Percentiles rank a stretch among this genome's conserved stretches.
These are phyloP conservation scores for Barypeithes pellucidus DNA, from an alignment of 2,888 invertebrate species.

Conservation along the genomic window DNA sequence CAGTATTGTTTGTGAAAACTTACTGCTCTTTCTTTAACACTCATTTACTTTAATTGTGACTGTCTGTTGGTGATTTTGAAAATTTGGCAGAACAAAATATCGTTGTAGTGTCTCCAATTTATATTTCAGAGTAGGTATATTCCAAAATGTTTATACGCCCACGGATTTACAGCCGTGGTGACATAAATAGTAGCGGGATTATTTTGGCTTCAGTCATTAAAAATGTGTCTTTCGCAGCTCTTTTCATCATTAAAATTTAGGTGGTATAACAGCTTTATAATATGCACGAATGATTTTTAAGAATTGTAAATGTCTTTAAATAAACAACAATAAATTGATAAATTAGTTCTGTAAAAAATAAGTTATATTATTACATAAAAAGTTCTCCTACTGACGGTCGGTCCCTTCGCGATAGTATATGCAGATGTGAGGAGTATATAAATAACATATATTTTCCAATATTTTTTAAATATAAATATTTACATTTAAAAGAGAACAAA, in stretches of 20 bases:
- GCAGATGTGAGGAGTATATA: no score
- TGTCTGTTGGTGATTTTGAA: slow-evolving; percentile 20
- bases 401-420: no score
- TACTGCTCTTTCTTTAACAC: slow-evolving; percentile 26
- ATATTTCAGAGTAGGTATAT: slow-evolving; percentile 32
- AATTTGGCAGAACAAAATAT: slow-evolving; percentile 31
- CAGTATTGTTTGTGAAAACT: slow-evolving; percentile 26
- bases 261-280: slow-evolving; percentile 15
- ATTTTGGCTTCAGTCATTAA: slow-evolving; percentile 5
- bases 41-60: slow-evolving; percentile 36
- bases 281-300: slow-evolving; percentile 6
- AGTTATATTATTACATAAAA: no score
- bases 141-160: slow-evolving; percentile 26
- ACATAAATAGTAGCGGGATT: slow-evolving; percentile 26
- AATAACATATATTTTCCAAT: no score
- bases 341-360: no score
- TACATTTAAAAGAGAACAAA: no score
- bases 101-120: slow-evolving; percentile 28
- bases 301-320: slow-evolving; percentile 15
- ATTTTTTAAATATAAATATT: no score
- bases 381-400: no score
- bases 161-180: slow-evolving; percentile 24
- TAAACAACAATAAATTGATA: slow-evolving; percentile 13
- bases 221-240: slow-evolving; percentile 24
- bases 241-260: slow-evolving; percentile 10